Base-by-base conservation (phyloP, 2,113 vertebrate genomes). In the Malaclemys terrapin region DNA sequence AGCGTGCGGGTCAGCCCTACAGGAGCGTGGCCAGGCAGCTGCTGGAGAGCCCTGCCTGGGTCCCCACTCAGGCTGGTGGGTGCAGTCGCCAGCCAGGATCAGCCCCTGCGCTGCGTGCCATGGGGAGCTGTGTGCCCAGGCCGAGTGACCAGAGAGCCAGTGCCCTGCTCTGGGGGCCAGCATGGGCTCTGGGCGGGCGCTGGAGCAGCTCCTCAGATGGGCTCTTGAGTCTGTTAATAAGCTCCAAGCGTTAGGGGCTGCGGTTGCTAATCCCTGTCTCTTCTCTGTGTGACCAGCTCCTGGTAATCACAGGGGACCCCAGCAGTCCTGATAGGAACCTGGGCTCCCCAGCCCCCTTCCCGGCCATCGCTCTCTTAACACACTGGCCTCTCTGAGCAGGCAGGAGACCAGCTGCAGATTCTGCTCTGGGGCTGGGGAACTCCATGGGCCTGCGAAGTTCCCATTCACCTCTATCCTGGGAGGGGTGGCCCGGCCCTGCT, bases 161-260 rank as follows among this genome's bases (percentile, higher is more conserved):
- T 10, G 27, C 25, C 56, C 56, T 62, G 57, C 12, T 31, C 27
- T 6, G 65, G 50, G 56, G 79, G 59, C 59, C 29, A 6, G 59
- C 6, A 5, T 3, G 59, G 93, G 8, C n/a, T 1, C 11, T n/a
- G 54, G 85, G 72, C 4, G 0, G 53, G 22, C 72, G 84, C 91
- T 82, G 91, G 93, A 94, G 91, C 95, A 92, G 79, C 31, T 7
- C 89, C 92, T 96, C 96, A 96, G 92, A 95, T 87, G 96, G 93
- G 90, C 87, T 96, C 94, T 97, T 91, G 91, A 93, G 94, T 94
- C 5, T 89, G 95, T 94, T 96, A 96, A 96, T 94, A 80, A 96
- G 96, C 95, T 94, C 17, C 91, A 59, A 86, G 91, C 93, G 89
- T 95, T 88, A 75, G 96, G 88, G 88, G 94, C n/a, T 2, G 13